phyloP scores from a whole-genome alignment of 2,888 invertebrate species.

The Pterostichus madidus region DNA sequence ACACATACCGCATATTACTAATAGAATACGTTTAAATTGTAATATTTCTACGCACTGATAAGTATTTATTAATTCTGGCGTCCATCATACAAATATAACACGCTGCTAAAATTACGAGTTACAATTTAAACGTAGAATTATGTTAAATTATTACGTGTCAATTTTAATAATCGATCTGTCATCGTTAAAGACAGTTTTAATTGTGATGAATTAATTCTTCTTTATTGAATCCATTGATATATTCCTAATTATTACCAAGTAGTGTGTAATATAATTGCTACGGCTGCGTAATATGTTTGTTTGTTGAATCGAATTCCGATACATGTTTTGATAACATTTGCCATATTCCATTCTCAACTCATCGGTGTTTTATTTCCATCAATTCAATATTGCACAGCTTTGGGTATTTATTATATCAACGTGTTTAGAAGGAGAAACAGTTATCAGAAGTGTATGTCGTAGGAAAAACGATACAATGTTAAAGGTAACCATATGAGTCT shows the following conservation, averaged over 20 bases:
- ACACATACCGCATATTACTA: not conserved
- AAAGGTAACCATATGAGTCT: conserved; percentile 56
- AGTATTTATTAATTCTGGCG: too few relatives aligned
- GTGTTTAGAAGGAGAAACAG: conserved; percentile 45
- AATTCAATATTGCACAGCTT: conserved; percentile 2
- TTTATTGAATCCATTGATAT: too few relatives aligned
- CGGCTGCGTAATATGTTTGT: conserved; percentile 50
- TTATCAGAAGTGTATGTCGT: conserved; percentile 28
- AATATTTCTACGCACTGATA: too few relatives aligned
- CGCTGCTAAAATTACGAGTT: not conserved
- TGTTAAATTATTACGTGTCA: not conserved
- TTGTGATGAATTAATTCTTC: too few relatives aligned
- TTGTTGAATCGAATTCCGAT: conserved; percentile 31
- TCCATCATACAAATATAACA: too few relatives aligned
- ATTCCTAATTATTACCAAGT: too few relatives aligned
- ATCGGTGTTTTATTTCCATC: conserved; percentile 26
- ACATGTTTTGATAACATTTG: conserved; percentile 27
- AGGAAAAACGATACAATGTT: not conserved
- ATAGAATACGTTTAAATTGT: too few relatives aligned
- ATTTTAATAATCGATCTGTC: not conserved
- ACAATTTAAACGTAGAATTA: not conserved
- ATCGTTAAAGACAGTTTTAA: too few relatives aligned
- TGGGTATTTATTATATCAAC: not conserved
- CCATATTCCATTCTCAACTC: conserved; percentile 39
- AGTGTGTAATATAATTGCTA: conserved; percentile 18